Percentiles rank a stretch among this genome's conserved stretches.
These are phyloP conservation scores for Myiozetetes cayanensis DNA, from an alignment of 2,113 vertebrate species.

Conservation along the genomic window DNA sequence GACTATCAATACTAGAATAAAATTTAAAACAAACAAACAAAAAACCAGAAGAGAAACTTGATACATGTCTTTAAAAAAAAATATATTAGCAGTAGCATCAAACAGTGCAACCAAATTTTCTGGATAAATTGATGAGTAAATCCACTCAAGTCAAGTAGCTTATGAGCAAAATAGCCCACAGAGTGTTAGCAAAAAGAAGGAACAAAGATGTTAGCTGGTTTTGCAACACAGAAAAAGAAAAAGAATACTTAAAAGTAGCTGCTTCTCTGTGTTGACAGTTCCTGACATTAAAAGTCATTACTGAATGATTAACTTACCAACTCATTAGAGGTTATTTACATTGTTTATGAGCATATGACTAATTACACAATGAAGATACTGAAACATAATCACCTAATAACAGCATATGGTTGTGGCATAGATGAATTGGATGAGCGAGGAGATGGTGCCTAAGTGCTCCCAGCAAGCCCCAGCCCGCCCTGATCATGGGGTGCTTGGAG, in stretches of 20 bases:
- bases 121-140: not conserved
- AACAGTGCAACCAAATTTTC: not conserved
- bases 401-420: not conserved
- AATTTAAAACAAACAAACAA: not conserved
- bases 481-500: not conserved
- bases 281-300: constrained; percentile 8
- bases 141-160: not conserved
- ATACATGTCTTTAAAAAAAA: not conserved
- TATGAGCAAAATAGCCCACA: not conserved
- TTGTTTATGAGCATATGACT: constrained; percentile 45
- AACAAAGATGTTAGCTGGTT: not conserved
- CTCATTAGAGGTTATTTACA: constrained; percentile 48
- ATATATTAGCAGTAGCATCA: not conserved
- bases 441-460: constrained; percentile 6
- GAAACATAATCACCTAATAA: constrained; percentile 49
- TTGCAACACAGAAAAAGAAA: not conserved
- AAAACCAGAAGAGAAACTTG: not conserved
- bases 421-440: not conserved
- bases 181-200: not conserved
- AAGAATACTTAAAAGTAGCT: not conserved
- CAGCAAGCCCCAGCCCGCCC: not conserved
- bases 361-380: constrained; percentile 57
- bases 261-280: not conserved
- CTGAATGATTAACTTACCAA: constrained; percentile 28
- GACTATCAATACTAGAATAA: not conserved